Evolutionary conservation across 2,888 invertebrate genomes (phyloP).

Genomic region (Fragum fragum): DNA sequence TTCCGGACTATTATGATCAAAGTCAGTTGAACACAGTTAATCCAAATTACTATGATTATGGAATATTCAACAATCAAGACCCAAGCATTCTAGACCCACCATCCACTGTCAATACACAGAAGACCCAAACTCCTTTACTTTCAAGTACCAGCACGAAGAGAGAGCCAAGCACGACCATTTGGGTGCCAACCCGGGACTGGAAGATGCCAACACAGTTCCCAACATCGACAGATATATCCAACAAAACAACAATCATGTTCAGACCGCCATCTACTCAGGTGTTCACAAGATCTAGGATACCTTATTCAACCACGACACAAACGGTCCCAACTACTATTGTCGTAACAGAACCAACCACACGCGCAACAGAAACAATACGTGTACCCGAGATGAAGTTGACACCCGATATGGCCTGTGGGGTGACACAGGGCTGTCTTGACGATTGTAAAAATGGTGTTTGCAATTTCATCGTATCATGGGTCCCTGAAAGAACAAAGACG

Average conservation of each 20-base stretch:
- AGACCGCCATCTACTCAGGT: neutral
- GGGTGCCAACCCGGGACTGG: constrained; percentile 21
- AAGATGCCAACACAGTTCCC: constrained; percentile 14
- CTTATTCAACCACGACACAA: neutral
- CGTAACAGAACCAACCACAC: neutral
- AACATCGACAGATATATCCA: neutral
- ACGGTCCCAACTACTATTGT: neutral
- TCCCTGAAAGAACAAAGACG: constrained; percentile 65
- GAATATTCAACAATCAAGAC: constrained; percentile 6
- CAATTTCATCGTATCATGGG: constrained; percentile 82
- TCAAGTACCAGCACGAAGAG: neutral
- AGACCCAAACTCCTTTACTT: too few species aligned
- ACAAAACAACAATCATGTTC: neutral
- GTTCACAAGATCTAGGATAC: neutral
- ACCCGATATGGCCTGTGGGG: constrained; percentile 76
- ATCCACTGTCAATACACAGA: neutral
- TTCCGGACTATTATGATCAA: constrained; percentile 16
- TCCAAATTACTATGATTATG: constrained; percentile 5
- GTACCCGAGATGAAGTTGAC: constrained; percentile 4
- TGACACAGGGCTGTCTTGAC: constrained; percentile 82
- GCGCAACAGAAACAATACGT: neutral
- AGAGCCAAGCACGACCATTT: constrained; percentile 5
- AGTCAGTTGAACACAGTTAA: neutral
- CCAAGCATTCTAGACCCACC: neutral
- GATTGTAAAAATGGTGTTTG: constrained; percentile 79